Evolutionary conservation across 2,888 invertebrate genomes (phyloP).

Genomic region (Drosophila pegasa): DNA sequence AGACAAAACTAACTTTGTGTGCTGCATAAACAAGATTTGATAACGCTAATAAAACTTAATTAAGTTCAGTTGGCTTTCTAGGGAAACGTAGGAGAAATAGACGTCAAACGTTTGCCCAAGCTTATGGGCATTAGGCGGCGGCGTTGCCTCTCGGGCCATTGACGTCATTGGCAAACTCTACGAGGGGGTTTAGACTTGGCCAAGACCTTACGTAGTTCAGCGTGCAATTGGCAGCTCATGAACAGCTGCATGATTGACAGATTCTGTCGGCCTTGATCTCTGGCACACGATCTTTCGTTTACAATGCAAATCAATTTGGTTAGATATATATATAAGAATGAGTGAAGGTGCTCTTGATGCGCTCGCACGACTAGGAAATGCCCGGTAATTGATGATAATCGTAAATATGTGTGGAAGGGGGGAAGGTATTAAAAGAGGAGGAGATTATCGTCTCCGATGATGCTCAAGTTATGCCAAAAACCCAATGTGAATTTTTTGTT

Average conservation of each 20-base stretch:
- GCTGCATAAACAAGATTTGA: slow-evolving; percentile 40
- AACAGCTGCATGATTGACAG: slow-evolving; percentile 46
- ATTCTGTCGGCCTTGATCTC: slow-evolving; percentile 28
- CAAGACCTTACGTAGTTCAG: slow-evolving; percentile 26
- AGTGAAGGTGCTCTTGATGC: neutral
- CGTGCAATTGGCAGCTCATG: slow-evolving; percentile 34
- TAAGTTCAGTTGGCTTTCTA: slow-evolving; percentile 29
- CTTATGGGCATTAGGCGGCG: slow-evolving; percentile 31
- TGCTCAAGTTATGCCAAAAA: too few relatives aligned
- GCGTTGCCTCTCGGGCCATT: slow-evolving; percentile 33
- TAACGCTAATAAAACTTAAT: slow-evolving; percentile 52
- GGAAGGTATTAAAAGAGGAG: too few relatives aligned
- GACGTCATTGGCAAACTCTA: slow-evolving; percentile 53
- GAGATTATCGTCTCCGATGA: too few relatives aligned
- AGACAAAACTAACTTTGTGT: slow-evolving; percentile 20
- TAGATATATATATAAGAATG: slow-evolving; percentile 36
- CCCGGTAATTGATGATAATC: neutral
- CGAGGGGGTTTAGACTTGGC: neutral
- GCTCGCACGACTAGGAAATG: neutral
- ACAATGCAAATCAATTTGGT: slow-evolving; percentile 38
- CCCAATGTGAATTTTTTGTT: too few relatives aligned
- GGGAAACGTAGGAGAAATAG: slow-evolving; percentile 7
- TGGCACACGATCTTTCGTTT: slow-evolving; percentile 20
- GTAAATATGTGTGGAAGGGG: neutral
- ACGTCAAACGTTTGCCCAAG: slow-evolving; percentile 34